Evolutionary conservation across 2,888 invertebrate species (phyloP).

Genomic region (Synergus laeviventris): DNA sequence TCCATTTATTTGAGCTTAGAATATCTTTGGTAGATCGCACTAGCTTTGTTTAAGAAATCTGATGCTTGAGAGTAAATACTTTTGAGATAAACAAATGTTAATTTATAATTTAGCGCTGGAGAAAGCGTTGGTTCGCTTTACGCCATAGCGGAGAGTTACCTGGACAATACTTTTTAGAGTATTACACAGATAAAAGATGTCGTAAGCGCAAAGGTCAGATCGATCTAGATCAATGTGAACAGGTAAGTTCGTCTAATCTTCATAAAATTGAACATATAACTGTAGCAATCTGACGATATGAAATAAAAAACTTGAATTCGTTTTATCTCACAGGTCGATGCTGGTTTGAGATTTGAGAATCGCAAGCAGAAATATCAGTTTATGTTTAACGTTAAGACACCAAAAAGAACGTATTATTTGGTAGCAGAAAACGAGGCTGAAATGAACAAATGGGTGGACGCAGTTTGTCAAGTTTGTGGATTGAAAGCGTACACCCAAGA

Average conservation of each 20-base stretch:
- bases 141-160: slow-evolving; percentile 94
- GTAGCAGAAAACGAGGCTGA: slow-evolving; percentile 94
- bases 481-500: slow-evolving; percentile 84
- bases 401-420: slow-evolving; percentile 92
- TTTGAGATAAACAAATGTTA: background rate
- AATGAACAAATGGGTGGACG: slow-evolving; percentile 97
- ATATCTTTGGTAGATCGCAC: too few species aligned
- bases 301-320: background rate
- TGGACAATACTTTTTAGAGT: slow-evolving; percentile 94
- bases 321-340: slow-evolving; percentile 82
- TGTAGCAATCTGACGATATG: slow-evolving; percentile 14
- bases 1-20: too few species aligned
- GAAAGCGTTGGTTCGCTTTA: slow-evolving; percentile 95
- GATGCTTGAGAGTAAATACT: background rate
- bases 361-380: slow-evolving; percentile 88
- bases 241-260: slow-evolving; percentile 79
- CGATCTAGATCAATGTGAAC: slow-evolving; percentile 96
- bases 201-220: slow-evolving; percentile 92
- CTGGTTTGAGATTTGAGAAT: slow-evolving; percentile 89
- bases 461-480: slow-evolving; percentile 94
- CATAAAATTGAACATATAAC: background rate
- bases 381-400: slow-evolving; percentile 93
- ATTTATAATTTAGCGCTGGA: slow-evolving; percentile 91
- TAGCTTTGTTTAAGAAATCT: too few species aligned
- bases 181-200: slow-evolving; percentile 92